A percentile compares a stretch with the other conserved stretches of the same genome.
Evolutionary conservation across 37 sponge, comb jelly and placozoan species (phyloP).

Genomic region (Cliona cf. orientalis): DNA sequence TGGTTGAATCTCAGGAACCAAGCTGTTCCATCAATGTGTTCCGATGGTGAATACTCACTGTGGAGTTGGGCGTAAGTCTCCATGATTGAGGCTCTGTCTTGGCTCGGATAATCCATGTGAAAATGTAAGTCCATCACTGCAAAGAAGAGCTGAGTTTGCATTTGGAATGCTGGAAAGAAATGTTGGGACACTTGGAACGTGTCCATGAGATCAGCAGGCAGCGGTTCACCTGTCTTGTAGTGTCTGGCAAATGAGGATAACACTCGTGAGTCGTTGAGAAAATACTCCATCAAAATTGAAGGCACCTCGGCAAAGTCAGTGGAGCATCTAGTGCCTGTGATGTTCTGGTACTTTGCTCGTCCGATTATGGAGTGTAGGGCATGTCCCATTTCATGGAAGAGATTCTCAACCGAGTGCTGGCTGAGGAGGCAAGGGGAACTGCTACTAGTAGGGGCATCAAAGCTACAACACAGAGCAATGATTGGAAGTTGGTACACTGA

Average conservation of each 20-base stretch:
- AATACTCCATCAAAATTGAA: slow-evolving; percentile 91
- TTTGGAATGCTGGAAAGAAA: slow-evolving; percentile 65
- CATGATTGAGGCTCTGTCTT: neutral
- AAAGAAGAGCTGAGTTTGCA: slow-evolving; percentile 71
- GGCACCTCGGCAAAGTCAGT: slow-evolving; percentile 97
- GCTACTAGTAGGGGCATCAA: slow-evolving; percentile 1
- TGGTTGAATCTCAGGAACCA: slow-evolving; percentile 86
- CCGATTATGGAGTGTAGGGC: slow-evolving; percentile 94
- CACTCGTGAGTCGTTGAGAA: slow-evolving; percentile 72
- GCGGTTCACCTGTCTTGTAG: slow-evolving; percentile 25
- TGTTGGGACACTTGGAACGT: slow-evolving; percentile 14
- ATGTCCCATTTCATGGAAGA: slow-evolving; percentile 98
- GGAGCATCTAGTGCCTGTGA: slow-evolving; percentile 92
- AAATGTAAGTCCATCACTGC: slow-evolving; percentile 76
- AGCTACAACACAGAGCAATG: slow-evolving; percentile 73
- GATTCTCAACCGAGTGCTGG: slow-evolving; percentile 71
- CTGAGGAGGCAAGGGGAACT: slow-evolving; percentile 33
- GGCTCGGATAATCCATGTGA: slow-evolving; percentile 41
- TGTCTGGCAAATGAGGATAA: slow-evolving; percentile 69
- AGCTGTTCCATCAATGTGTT: slow-evolving; percentile 39
- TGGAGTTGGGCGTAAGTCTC: slow-evolving; percentile 29
- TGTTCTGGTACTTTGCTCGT: slow-evolving; percentile 86
- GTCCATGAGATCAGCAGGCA: slow-evolving; percentile 20
- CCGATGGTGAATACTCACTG: slow-evolving; percentile 42
- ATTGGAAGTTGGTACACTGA: slow-evolving; percentile 77